Conservation (phyloP, 2,113 vertebrate genomes). For the Psophia crepitans region DNA sequence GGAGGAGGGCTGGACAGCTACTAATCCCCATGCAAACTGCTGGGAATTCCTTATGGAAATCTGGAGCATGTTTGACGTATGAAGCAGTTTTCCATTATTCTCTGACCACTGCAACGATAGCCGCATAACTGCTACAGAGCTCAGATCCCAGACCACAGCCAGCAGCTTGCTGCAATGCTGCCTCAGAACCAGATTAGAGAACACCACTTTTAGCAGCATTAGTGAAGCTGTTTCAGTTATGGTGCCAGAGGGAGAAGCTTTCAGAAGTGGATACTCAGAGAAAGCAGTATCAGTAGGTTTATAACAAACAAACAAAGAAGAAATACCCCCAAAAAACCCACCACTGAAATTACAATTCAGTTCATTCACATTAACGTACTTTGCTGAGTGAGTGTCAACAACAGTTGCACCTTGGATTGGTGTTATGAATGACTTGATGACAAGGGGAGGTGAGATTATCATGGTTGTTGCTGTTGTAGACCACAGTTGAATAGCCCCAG, state of each 20-base stretch:
- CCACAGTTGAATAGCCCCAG: not conserved
- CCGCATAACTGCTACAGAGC: not conserved
- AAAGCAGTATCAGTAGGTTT: not conserved
- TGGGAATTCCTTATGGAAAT: not conserved
- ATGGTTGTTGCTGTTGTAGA: not conserved
- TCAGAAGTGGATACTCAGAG: not conserved
- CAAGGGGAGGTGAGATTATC: not conserved
- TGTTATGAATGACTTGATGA: not conserved
- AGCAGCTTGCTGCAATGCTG: not conserved
- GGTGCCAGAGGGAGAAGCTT: not conserved
- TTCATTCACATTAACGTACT: not conserved
- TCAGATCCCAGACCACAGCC: not conserved
- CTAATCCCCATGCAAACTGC: not conserved
- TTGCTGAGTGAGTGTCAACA: not conserved
- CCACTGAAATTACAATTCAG: not conserved
- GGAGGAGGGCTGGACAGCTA: not conserved
- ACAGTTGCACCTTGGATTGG: not conserved
- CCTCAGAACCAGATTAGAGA: not conserved
- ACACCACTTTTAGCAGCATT: not conserved
- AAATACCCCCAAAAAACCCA: not conserved
- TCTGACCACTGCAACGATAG: not conserved
- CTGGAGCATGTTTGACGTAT: not conserved
- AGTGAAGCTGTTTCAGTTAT: not conserved
- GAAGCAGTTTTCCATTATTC: not conserved
- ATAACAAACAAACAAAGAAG: not conserved